Percentiles rank a stretch among this genome's conserved stretches.
Evolutionary conservation across 2,113 vertebrate species (phyloP).

Genomic region (Nycticorax nycticorax): DNA sequence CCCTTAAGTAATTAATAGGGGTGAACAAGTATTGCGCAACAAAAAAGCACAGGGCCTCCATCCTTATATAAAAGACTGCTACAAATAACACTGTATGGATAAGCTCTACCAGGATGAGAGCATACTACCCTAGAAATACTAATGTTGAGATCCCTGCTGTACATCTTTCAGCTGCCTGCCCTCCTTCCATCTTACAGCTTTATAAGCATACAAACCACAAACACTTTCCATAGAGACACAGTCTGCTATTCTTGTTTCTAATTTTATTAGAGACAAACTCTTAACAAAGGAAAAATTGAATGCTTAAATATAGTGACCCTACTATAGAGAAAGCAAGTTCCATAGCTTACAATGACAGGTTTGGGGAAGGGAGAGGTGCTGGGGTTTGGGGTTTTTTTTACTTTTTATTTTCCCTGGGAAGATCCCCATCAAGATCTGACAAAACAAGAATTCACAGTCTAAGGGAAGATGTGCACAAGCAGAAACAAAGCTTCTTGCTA

Average conservation of each 20-base stretch:
- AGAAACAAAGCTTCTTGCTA: neutral
- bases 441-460: neutral
- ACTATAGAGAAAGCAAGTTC: neutral
- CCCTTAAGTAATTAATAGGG: accelerated
- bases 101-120: neutral
- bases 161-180: neutral
- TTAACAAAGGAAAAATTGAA: neutral
- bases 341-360: neutral
- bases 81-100: neutral
- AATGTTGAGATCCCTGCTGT: neutral
- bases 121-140: neutral
- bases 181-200: neutral
- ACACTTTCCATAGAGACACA: neutral
- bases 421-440: neutral
- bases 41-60: neutral
- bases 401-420: neutral
- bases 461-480: neutral
- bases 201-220: neutral
- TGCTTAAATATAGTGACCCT: neutral
- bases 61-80: neutral
- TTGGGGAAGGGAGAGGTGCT: neutral
- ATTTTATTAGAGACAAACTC: neutral
- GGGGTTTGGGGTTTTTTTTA: neutral
- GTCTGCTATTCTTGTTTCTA: neutral
- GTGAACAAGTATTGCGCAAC: neutral